Evolutionary conservation across 2,888 invertebrate genomes (phyloP), one percentile per base, ranked within the genome.

Genomic region (Sesamia inferens): DNA sequence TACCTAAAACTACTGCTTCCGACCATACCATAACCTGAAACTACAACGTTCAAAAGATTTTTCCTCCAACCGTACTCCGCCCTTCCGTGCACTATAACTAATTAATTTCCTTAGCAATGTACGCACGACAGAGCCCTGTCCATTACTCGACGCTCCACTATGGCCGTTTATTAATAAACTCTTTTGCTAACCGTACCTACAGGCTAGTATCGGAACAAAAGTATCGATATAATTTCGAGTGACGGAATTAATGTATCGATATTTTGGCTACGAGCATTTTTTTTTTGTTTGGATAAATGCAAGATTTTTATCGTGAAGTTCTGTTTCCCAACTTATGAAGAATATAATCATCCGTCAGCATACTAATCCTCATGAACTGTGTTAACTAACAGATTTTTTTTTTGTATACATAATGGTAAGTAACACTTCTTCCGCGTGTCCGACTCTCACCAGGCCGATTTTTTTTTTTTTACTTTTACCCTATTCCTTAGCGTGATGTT

Each of bases 51-150:
- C 10, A 11, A 64, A 55, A n/a, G n/a, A 59, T 71, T 72, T 67
- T 70, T 68, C 0, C 10, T 55, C 77, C 51, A 61, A 85, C 85
- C 61, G 74, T 87, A 87, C 85, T 48, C 44, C 74, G 76, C 76
- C 74, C 78, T 78, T 80, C 78, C 85, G 77, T 79, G 74, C 85
- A 88, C 89, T 91, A 90, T 92, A 89, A 89, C 91, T 93, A 93
- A 93, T 93, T 93, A 93, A 92, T 93, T 93, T 92, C 91, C 88
- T 89, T 74, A 77, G 85, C 79, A 77, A 79, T 82, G 75, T 72
- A 74, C 72, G 80, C 82, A 85, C 84, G 85, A 82, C 87, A 87
- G 83, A 85, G 85, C 84, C 79, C 83, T 80, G 87, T 89, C 91
- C 79, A 88, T 90, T 90, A 88, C 78, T 84, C 78, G 85, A 87